Evolutionary conservation across 2,797 vertebrate species (phyloP), one percentile per base, ranked within the genome.

Genomic region (Ptychadena robeensis): DNA sequence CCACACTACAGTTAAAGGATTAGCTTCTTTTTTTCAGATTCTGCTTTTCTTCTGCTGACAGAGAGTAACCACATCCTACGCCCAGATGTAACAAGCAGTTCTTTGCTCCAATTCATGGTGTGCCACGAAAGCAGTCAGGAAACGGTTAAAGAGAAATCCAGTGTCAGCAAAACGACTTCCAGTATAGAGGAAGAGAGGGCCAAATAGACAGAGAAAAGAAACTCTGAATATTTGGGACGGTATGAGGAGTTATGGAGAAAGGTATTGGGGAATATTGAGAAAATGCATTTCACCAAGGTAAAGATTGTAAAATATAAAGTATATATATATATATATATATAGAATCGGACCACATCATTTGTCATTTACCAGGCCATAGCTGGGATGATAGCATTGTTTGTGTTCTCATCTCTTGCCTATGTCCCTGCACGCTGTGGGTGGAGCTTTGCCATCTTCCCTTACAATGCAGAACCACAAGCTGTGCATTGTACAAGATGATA

Each of bases 31-130:
- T 74, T 4, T 82, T 76, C 64, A 70, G 70, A 57, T 64, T 44
- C 70, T 40, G 31, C 27, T 67, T 73, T 53, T 30, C 32, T 72
- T 73, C 70, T 80, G 82, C 76, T 79, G 82, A 79, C 59, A 79
- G 34, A 80, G 68, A 63, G 15, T 38, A 80, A 85, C 81, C 74
- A 83, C 82, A 69, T 85, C 82, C 82, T 73, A 72, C 70, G 44
- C 75, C 63, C 48, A 78, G 34, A 72, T 73, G 67, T 64, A 76
- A 63, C 73, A 18, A 69, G 61, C 66, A 14, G 68, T 35, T 77
- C 66, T 71, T 31, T 70, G 40, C 48, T 79, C 44, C 25, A 27
- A 37, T 53, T 70, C 66, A 72, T 48, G 25, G 67, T 8, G 11
- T 71, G 67, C 76, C 82, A 73, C 61, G 59, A 79, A 67, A 61